Evolutionary conservation across 2,113 vertebrate genomes (phyloP).

Genomic region (Platycercus adscitus): DNA sequence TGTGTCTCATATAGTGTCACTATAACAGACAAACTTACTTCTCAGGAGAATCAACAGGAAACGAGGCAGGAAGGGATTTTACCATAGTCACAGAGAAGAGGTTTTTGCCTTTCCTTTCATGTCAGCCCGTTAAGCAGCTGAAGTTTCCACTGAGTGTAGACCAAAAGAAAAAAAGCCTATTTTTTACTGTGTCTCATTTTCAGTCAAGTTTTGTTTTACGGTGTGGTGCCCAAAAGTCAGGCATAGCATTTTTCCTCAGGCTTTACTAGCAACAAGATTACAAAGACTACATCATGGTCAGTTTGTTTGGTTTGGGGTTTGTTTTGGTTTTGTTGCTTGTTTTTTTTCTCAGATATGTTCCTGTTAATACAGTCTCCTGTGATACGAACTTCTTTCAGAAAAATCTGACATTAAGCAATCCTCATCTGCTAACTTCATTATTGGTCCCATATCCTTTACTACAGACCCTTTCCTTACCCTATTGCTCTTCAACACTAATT

Average conservation of each 20-base stretch:
- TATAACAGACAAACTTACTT: background rate
- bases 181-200: background rate
- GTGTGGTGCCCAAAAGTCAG: background rate
- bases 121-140: background rate
- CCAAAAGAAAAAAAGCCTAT: rapidly evolving
- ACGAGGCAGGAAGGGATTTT: background rate
- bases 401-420: background rate
- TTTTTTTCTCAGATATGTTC: background rate
- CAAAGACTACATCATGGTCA: background rate
- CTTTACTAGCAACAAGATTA: background rate
- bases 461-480: background rate
- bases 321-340: too few species aligned
- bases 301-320: background rate
- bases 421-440: background rate
- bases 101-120: background rate
- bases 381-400: background rate
- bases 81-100: background rate
- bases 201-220: background rate
- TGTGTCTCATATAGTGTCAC: too few species aligned
- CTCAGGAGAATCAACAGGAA: background rate
- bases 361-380: background rate
- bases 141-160: background rate
- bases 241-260: background rate
- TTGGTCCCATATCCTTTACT: too few species aligned
- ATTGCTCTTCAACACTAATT: background rate